Evolutionary conservation across 2,888 invertebrate species (phyloP).

Genomic region (Pegoplata infirma): DNA sequence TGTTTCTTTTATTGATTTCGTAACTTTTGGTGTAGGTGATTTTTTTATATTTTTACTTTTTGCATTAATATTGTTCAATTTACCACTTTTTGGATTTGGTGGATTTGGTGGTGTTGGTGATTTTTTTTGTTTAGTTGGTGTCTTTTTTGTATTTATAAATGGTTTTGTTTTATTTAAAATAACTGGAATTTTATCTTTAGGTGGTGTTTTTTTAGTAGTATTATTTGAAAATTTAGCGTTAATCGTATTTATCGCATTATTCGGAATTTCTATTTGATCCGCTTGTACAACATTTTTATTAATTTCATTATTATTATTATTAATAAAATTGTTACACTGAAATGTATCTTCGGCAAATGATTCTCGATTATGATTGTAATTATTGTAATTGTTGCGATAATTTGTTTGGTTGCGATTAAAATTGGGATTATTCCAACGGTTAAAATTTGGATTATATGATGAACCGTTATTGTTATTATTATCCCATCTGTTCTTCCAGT

Average conservation of each 20-base stretch:
- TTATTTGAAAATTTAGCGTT: no score
- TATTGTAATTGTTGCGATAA: slow-evolving; percentile 7
- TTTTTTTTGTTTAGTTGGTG: background rate
- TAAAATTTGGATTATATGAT: slow-evolving; percentile 11
- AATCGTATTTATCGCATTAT: no score
- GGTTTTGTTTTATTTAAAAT: background rate
- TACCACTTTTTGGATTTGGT: background rate
- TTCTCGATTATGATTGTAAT: background rate
- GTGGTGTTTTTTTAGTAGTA: background rate
- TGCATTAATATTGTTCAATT: no score
- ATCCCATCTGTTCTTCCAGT: no score
- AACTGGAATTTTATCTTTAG: background rate
- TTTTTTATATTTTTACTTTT: background rate
- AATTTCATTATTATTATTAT: background rate
- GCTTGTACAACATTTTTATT: background rate
- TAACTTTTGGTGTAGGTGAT: background rate
- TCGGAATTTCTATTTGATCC: background rate
- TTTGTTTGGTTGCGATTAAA: background rate
- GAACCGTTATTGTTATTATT: background rate
- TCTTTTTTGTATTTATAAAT: background rate
- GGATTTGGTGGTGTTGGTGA: background rate
- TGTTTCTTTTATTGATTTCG: background rate
- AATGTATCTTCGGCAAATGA: slow-evolving; percentile 41
- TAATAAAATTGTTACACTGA: slow-evolving; percentile 27
- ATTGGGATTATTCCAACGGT: slow-evolving; percentile 11